Evolutionary conservation across 1,140 invertebrate species (phyloP), one percentile per base, ranked within the genome.

Genomic region (Zaprionus taronus): DNA sequence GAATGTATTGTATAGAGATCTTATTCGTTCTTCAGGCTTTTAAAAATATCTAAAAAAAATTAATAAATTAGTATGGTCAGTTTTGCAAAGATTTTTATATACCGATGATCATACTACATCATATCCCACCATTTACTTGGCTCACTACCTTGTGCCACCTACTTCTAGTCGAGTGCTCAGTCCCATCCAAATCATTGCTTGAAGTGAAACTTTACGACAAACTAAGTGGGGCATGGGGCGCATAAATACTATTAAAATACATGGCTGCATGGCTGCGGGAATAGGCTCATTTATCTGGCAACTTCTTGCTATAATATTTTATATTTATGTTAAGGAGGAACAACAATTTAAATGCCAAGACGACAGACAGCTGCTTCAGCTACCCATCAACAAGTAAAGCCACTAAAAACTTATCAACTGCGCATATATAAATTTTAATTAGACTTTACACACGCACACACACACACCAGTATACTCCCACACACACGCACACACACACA

Each of bases 401-500:
- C 81, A 89, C 84, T 87, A 89, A 89, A 89, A 89, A 89, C 85
- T 89, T 89, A 89, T 81, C 85, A 74, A 74, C 75, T 69, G 84
- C 85, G 84, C 78, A 87, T 84, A 89, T 81, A 84, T 89, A 87
- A 84, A 87, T 89, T 84, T 87, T 87, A 87, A 87, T 87, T 87
- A 87, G 84, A 83, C 62, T 77, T 53, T 28, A 67, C 15, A 56
- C 77, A 61, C 63, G 75, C 60, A 36, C 66, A 83, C 20, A 20
- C 68, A 70, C 71, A 79, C 49, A 60, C 61, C 71, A 7, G 34
- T 38, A 41, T 36, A 70, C 28, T 24, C 15, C 53, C 57, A 58
- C 49, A 58, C 49, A 73, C 11, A 66, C 41, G 53, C 12, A 66
- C 15, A 41, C 20, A 4, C 22, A 4, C 24, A 31, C 14, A 56